Evolutionary conservation across 2,797 vertebrate genomes (phyloP).

Genomic region (Nannoperca obscura): DNA sequence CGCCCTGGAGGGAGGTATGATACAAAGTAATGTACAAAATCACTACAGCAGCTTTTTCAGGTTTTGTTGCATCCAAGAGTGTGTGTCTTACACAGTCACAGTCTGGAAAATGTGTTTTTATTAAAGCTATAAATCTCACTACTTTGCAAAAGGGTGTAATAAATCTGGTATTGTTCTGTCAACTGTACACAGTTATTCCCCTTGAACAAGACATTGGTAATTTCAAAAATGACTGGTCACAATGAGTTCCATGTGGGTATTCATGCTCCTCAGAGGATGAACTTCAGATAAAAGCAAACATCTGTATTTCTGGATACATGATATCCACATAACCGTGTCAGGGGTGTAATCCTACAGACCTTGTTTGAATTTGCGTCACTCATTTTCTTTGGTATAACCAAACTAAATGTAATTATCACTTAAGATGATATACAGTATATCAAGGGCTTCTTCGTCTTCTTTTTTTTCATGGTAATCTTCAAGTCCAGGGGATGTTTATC

Average conservation of each 20-base stretch:
- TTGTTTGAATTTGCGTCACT: conserved; percentile 16
- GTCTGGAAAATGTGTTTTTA: conserved; percentile 24
- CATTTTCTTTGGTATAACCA: neutral
- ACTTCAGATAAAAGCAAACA: neutral
- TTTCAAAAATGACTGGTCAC: neutral
- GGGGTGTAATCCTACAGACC: neutral
- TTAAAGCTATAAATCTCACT: conserved; percentile 54
- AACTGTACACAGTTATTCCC: conserved; percentile 1
- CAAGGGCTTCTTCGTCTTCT: neutral
- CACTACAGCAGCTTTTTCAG: neutral
- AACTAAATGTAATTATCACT: conserved; percentile 25
- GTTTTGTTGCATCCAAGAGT: neutral
- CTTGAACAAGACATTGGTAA: conserved; percentile 5
- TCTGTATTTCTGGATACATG: neutral
- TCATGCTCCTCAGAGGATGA: neutral
- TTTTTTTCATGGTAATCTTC: conserved; percentile 18
- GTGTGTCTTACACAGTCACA: neutral
- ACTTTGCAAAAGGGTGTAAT: conserved; percentile 16
- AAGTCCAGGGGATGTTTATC: conserved; percentile 29
- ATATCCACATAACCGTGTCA: neutral
- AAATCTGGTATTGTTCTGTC: conserved; percentile 5
- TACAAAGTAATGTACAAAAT: neutral
- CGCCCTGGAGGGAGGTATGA: neutral
- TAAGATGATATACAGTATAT: conserved; percentile 5
- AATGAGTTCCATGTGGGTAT: neutral